Base-by-base conservation (phyloP, 2,113 vertebrate genomes). In the Strix uralensis region DNA sequence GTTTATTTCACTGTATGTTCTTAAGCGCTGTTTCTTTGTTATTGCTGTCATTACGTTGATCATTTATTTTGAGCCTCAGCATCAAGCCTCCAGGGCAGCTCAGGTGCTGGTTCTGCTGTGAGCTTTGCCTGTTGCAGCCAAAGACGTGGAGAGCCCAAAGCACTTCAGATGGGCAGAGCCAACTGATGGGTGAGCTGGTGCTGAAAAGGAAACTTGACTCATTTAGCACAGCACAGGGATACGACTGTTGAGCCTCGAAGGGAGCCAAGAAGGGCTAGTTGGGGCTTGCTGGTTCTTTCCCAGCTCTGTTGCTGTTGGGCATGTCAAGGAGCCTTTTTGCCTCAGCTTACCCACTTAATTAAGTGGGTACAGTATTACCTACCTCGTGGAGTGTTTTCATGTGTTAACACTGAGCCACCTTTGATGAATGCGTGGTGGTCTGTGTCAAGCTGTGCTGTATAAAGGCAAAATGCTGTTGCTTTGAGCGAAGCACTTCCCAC, bases 31-130 rank as follows among this genome's bases (percentile, higher is more conserved):
- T 55, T 88, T 58, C 49, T 94, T 88, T 36, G 44, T 34, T 52
- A 7, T 34, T 81, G 93, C 69, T 62, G 42, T 21, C 18, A 13
- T 80, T 77, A 27, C 88, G 36, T 29, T 5, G 81, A 91, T 78
- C 8, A 73, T 80, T 94, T 93, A 78, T 96, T 92, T 57, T 58
- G 92, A 97, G 93, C 95, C 94, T 97, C 97, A 94, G 92, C 83
- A 52, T 67, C 69, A 82, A 71, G 81, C 90, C 89, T 93, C 71
- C 94, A 65, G 86, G 27, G 69, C 87, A 97, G 97, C 96, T 97
- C 92, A 96, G 86, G 89, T 94, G 96, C 94, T 97, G 83, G 82
- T 79, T 92, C 92, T 46, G 91, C 80, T 88, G 63, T 72, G 47
- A 86, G 81, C 75, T n/a, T 62, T 71, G 62, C 88, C 92, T 80